phyloP scores from a whole-genome alignment of 2,888 invertebrate genomes.

The Acanthosepion pharaonis region DNA sequence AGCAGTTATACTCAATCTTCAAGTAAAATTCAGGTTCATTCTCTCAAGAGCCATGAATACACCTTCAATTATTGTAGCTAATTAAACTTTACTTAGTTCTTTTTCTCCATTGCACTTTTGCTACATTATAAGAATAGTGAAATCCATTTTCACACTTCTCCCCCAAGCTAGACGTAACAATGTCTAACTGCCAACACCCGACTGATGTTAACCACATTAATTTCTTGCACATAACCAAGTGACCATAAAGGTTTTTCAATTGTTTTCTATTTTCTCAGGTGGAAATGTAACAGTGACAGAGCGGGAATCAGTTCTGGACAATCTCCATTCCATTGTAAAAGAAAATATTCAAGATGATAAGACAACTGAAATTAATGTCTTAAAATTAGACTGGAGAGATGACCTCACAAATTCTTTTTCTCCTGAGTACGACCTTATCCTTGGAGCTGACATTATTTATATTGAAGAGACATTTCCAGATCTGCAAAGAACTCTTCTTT shows the following conservation, averaged over 20 bases:
- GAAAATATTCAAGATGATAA: constrained; percentile 54
- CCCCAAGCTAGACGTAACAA: too few species aligned
- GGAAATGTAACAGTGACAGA: constrained; percentile 68
- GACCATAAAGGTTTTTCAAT: background rate
- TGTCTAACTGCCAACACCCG: too few species aligned
- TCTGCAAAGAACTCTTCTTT: constrained; percentile 62
- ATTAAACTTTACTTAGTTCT: too few species aligned
- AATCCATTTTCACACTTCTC: too few species aligned
- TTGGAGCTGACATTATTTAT: constrained; percentile 74
- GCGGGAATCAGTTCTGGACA: constrained; percentile 60
- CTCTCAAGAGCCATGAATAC: too few species aligned
- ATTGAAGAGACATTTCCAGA: constrained; percentile 72
- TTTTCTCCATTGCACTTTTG: too few species aligned
- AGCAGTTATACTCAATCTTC: too few species aligned
- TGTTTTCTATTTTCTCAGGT: constrained; percentile 57
- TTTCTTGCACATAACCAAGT: background rate
- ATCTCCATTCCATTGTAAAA: constrained; percentile 59
- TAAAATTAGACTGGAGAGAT: constrained; percentile 68
- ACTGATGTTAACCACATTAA: too few species aligned
- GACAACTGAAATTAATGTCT: constrained; percentile 48
- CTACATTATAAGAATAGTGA: too few species aligned
- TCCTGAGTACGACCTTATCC: constrained; percentile 65
- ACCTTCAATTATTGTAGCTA: too few species aligned
- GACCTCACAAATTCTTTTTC: constrained; percentile 54
- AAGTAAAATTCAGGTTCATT: too few species aligned